Conservation (phyloP, 2,113 vertebrate species). For the Ramphastos sulfuratus region DNA sequence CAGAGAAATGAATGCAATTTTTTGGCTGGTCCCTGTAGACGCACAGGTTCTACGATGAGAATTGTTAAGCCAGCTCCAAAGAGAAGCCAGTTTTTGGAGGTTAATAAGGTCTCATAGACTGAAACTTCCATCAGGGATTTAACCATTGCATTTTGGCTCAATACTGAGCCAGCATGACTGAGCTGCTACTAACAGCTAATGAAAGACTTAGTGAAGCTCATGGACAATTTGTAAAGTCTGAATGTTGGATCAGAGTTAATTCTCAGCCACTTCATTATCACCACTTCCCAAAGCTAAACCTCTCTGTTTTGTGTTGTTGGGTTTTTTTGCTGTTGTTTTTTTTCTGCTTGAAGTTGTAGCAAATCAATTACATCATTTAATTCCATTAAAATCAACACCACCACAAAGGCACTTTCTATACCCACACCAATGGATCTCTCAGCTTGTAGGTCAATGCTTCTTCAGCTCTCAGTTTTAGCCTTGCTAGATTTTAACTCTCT, state of each 20-base stretch:
- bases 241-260: background rate
- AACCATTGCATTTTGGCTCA: background rate
- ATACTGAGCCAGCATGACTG: accelerated
- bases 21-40: background rate
- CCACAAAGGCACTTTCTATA: background rate
- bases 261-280: background rate
- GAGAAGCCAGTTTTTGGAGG: background rate
- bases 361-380: background rate
- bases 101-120: background rate
- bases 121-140: background rate
- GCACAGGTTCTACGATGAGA: background rate
- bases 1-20: background rate
- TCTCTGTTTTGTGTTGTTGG: background rate
- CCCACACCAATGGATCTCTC: accelerated
- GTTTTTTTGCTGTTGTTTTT: background rate
- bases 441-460: background rate
- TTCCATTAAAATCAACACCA: background rate
- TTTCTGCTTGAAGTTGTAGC: background rate
- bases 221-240: background rate
- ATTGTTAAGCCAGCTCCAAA: background rate
- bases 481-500: background rate
- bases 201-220: background rate
- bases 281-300: background rate
- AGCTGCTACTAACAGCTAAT: background rate
- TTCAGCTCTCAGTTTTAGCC: background rate